Evolutionary conservation across 2,888 invertebrate species (phyloP).

Genomic region (Fragum sueziense): DNA sequence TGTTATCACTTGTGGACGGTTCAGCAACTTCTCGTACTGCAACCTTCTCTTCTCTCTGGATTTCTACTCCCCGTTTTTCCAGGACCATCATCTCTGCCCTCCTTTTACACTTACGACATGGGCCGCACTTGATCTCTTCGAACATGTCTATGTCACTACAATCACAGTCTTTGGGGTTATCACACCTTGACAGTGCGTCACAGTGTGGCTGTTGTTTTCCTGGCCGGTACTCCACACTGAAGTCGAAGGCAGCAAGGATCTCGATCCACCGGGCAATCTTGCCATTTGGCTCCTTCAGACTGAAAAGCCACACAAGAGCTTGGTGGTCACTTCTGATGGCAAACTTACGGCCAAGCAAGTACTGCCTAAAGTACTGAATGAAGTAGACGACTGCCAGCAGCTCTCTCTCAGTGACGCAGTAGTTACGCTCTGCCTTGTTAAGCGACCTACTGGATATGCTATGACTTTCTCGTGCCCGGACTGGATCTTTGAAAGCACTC

Average conservation of each 20-base stretch:
- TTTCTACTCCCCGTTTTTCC: background rate
- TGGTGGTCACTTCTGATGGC: background rate
- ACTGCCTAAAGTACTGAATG: background rate
- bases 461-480: background rate
- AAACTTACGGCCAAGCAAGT: background rate
- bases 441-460: background rate
- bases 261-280: conserved; percentile 36
- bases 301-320: conserved; percentile 1
- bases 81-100: conserved; percentile 25
- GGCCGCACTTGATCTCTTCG: conserved; percentile 25
- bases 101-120: conserved; percentile 21
- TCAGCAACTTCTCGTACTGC: no score
- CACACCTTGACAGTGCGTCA: conserved; percentile 33
- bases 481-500: background rate
- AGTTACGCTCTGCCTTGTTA: conserved; percentile 3
- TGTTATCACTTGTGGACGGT: no score
- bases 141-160: conserved; percentile 19
- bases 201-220: conserved; percentile 30
- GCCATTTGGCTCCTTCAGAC: conserved; percentile 29
- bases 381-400: conserved; percentile 30
- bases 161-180: conserved; percentile 13
- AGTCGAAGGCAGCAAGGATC: conserved; percentile 23
- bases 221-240: conserved; percentile 26
- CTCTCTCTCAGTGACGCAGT: conserved; percentile 26
- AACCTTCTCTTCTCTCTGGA: no score